These are phyloP conservation scores for Diadumene lineata DNA, from an alignment of 92 coral and sea anemone genomes.

Conservation along the genomic window DNA sequence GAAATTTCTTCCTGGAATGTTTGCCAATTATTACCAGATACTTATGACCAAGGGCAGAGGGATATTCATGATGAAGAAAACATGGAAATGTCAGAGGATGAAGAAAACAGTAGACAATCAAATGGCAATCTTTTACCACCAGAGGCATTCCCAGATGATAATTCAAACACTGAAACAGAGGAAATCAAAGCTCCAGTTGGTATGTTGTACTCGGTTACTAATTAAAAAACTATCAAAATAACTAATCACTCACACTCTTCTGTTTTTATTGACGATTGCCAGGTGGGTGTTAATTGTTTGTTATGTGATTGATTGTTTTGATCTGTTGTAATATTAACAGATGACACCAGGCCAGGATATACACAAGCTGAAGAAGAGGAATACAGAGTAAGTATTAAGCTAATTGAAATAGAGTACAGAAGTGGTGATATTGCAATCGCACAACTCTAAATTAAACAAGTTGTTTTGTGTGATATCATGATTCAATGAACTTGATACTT, in stretches of 20 bases:
- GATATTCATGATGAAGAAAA: slow-evolving; percentile 52
- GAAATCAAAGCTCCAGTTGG: slow-evolving; percentile 12
- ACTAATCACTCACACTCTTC: too few relatives aligned
- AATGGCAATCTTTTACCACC: slow-evolving; percentile 55
- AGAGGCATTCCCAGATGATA: slow-evolving; percentile 69
- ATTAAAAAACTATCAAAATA: neutral
- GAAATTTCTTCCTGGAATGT: neutral
- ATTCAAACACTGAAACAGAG: slow-evolving; percentile 31
- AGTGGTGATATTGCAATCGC: too few relatives aligned
- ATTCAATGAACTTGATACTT: too few relatives aligned
- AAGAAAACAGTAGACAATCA: slow-evolving; percentile 13
- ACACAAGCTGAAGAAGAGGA: slow-evolving; percentile 63
- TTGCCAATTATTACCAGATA: slow-evolving; percentile 43
- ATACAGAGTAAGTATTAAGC: slow-evolving; percentile 70
- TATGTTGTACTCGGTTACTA: neutral
- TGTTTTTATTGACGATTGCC: too few relatives aligned
- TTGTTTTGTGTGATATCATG: too few relatives aligned
- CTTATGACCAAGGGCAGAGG: slow-evolving; percentile 74
- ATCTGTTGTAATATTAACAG: slow-evolving; percentile 16
- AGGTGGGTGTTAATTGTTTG: too few relatives aligned
- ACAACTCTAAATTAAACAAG: too few relatives aligned
- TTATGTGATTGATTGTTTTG: too few relatives aligned
- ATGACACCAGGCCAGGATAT: slow-evolving; percentile 25
- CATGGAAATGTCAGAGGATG: slow-evolving; percentile 62
- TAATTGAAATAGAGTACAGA: too few relatives aligned